Percentiles rank a stretch among this genome's conserved stretches.
These are phyloP conservation scores for Brachionus sp. DNA, from an alignment of 1,140 invertebrate species.

Conservation along the genomic window DNA sequence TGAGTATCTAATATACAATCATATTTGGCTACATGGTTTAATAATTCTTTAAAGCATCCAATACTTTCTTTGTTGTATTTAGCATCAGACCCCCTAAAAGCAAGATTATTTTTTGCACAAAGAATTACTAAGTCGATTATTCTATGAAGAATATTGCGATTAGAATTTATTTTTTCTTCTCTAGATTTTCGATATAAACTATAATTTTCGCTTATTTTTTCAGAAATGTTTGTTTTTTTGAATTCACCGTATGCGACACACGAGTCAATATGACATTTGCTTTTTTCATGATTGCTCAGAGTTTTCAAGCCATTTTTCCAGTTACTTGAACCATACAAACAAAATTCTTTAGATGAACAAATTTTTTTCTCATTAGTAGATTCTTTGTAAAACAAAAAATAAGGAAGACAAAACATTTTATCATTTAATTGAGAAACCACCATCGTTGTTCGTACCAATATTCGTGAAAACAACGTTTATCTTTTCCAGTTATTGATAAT, in stretches of 20 bases:
- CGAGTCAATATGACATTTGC: not conserved
- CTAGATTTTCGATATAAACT: not conserved
- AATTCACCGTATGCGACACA: not conserved
- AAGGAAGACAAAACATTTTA: slow-evolving; percentile 21
- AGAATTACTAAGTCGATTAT: not conserved
- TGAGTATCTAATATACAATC: not conserved
- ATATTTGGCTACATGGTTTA: not conserved
- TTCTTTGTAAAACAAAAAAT: not conserved
- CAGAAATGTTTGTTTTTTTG: not conserved
- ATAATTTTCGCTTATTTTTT: not conserved
- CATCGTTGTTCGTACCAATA: not conserved
- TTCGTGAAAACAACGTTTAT: not conserved
- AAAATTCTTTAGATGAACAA: not conserved
- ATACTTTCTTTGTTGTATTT: not conserved
- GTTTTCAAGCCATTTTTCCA: not conserved
- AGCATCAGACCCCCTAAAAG: not conserved
- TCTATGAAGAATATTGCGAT: not conserved
- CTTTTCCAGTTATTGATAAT: not conserved
- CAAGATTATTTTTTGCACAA: slow-evolving; percentile 2
- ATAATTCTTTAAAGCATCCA: not conserved
- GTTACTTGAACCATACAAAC: not conserved
- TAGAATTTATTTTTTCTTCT: not conserved
- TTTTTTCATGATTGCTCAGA: not conserved
- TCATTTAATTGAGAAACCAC: not conserved
- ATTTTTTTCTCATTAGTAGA: not conserved